A percentile compares a stretch with the other conserved stretches of the same genome.
These are phyloP conservation scores for Nannoperca obscura DNA, from an alignment of 2,797 vertebrate species.

Conservation along the genomic window DNA sequence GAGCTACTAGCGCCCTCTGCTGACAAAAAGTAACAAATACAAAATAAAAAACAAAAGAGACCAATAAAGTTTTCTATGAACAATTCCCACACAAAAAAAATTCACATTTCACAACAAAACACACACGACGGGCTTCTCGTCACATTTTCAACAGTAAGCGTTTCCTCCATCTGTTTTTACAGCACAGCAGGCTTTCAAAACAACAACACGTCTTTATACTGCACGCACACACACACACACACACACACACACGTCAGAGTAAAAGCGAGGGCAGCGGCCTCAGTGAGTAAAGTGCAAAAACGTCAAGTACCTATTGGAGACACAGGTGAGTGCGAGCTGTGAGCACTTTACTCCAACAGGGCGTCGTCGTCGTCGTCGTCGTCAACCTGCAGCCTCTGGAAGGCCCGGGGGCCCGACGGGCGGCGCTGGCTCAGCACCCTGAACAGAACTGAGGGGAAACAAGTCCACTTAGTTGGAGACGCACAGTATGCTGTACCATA, in stretches of 20 bases:
- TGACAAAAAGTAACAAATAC: conserved; percentile 35
- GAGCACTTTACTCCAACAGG: conserved; percentile 83
- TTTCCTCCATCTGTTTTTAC: conserved; percentile 7
- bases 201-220: background rate
- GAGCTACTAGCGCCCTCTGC: conserved; percentile 59
- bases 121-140: background rate
- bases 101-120: conserved; percentile 5
- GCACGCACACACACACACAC: background rate
- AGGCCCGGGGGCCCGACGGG: conserved; percentile 57
- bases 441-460: conserved; percentile 75
- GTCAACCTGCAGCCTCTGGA: conserved; percentile 88
- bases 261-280: background rate
- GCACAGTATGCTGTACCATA: background rate
- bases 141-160: conserved; percentile 20
- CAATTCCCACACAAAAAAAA: background rate
- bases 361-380: conserved; percentile 88
- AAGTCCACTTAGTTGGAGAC: background rate
- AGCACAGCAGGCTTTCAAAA: conserved; percentile 6
- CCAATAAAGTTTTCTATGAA: background rate
- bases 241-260: background rate
- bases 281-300: conserved; percentile 48
- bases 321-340: background rate
- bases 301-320: conserved; percentile 19
- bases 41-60: background rate
- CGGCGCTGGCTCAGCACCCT: conserved; percentile 78